Evolutionary conservation across 2,113 vertebrate species (phyloP), one percentile per base, ranked within the genome.

Genomic region (Piprites chloris): DNA sequence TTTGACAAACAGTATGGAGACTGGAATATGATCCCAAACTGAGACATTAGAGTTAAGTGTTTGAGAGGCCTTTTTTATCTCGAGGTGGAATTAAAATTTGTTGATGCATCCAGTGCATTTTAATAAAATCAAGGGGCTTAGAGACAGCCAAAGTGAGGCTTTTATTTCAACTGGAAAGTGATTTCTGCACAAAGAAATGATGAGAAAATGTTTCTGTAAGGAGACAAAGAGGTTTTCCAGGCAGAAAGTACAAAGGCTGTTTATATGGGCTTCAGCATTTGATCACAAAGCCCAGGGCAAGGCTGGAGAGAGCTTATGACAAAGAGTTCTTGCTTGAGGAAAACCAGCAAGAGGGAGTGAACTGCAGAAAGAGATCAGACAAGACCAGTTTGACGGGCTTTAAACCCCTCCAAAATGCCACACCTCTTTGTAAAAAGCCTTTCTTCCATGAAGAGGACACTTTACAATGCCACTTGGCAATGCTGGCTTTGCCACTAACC

Each of bases 191-290:
- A 53, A 63, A 77, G 85, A 95, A 94, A 85, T 81, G 12, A 87
- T 89, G 69, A 93, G 68, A 93, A 95, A 91, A 96, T 56, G n/a
- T 68, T 93, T 88, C 47, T 89, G 58, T 73, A 58, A 87, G 71
- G 74, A 92, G 84, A 89, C 81, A 94, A 94, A 93, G 76, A 94
- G 79, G 39, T 91, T 94, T 95, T 82, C 82, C 71, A 95, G 91
- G 77, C 92, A 96, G 92, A 94, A 93, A 89, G 80, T 93, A 91
- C 65, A 95, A 92, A 97, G 93, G 78, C 90, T 93, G 24, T 96
- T 97, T 91, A 76, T 35, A 87, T 8, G 56, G 33, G 74, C 67
- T 78, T 59, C 82, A 67, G 52, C 55, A 80, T 92, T 97, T 93
- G 93, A 85, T 91, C 87, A 94, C 72, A 71, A 95, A 95, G 59